Base-by-base conservation (phyloP, 2,888 invertebrate genomes). In the Oscheius sp. region DNA sequence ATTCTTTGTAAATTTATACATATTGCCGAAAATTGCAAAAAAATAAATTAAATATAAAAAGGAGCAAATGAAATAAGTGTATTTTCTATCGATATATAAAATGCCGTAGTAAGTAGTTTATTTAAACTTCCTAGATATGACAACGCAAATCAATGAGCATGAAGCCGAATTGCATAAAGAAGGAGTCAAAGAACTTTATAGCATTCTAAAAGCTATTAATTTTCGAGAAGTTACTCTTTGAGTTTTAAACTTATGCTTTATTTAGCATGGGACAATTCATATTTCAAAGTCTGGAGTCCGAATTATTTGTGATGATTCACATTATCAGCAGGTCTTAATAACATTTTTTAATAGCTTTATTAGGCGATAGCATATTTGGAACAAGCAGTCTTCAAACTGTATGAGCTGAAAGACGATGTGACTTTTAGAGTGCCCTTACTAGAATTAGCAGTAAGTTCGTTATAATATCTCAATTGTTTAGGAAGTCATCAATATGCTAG, bases 401-500 rank as follows among this genome's bases (percentile, higher is more conserved):
- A 69, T 55, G 48, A 46, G 8, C 52, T 71, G n/a, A n/a, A 63
- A 42, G 73, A 73, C 23, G 69, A 73, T 2, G 48, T 73, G 17
- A 37, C 33, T 15, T 39, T 76, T 34, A 65, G 70, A 46, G 6
- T 73, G 0, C 72, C 73, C 1, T 23, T 76, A 20, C 65, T 71
- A 42, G 68, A 69, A 5, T 27, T 75, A 37, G 46, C 52, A 37
- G 72, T 74, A 53, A 17, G 52, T 23, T 34, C 39, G 12, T 29
- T 42, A 1, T n/a, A 27, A 12, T 15, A 1, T 52, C 10, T 20
- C 25, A 39, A 17, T 2, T 1, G 4, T 65, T 37, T 63, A 72
- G 72, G 75, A 76, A 37, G 65, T 70, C n/a, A 63, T 76, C 3
- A 69, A 64, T 20, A 76, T 76, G 29, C 39, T 70, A 4, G 75